phyloP scores from a whole-genome alignment of 2,888 invertebrate genomes.

The Drosophila maculinotata region DNA sequence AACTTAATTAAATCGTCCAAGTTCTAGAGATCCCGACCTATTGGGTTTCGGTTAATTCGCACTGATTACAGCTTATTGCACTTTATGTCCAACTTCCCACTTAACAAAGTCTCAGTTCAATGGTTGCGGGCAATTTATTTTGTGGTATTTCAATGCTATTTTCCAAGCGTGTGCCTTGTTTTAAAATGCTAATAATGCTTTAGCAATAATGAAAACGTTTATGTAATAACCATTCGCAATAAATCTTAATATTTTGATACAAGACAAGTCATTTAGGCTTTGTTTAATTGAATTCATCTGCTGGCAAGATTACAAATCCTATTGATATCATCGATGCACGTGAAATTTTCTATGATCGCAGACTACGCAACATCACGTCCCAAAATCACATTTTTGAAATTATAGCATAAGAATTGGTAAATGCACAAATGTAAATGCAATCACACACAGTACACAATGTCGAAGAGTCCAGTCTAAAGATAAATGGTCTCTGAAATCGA shows the following conservation, averaged over 20 bases:
- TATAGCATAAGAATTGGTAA: no score
- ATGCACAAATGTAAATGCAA: no score
- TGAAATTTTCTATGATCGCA: no score
- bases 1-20: slow-evolving; percentile 87
- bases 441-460: no score
- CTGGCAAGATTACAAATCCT: not conserved
- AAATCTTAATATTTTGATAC: slow-evolving; percentile 45
- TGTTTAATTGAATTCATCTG: not conserved
- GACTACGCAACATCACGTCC: no score
- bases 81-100: slow-evolving; percentile 27
- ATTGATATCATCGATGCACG: slow-evolving; percentile 1
- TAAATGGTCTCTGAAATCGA: no score
- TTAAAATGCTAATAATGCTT: slow-evolving; percentile 35
- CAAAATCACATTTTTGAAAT: no score
- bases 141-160: slow-evolving; percentile 38
- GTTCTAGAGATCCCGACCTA: slow-evolving; percentile 84
- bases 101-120: slow-evolving; percentile 43
- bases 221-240: slow-evolving; percentile 39
- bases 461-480: no score
- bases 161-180: slow-evolving; percentile 42
- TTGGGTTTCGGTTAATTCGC: slow-evolving; percentile 20
- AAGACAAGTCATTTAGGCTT: not conserved
- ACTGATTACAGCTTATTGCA: slow-evolving; percentile 28
- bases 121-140: slow-evolving; percentile 50
- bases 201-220: slow-evolving; percentile 28